Conservation (phyloP, 2,113 vertebrate species). For the Gobiocypris rarus region DNA sequence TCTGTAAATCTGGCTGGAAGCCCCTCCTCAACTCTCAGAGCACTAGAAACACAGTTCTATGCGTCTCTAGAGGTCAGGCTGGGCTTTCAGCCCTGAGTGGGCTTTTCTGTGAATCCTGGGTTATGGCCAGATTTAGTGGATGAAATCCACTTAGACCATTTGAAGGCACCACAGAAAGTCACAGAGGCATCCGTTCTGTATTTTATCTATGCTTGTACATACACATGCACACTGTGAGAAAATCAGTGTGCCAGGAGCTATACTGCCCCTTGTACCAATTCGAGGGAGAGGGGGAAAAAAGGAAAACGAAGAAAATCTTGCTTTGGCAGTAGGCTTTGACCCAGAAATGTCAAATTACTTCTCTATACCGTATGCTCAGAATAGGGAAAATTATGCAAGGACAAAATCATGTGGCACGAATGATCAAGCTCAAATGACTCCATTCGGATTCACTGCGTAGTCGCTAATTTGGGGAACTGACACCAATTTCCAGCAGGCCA, state of each 20-base stretch:
- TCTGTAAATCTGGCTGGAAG: neutral
- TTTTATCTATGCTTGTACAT: conserved; percentile 29
- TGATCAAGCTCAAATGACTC: conserved; percentile 76
- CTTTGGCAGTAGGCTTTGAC: conserved; percentile 64
- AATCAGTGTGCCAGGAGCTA: conserved; percentile 60
- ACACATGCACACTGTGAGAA: conserved; percentile 12
- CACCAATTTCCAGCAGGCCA: conserved; percentile 77
- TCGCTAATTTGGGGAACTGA: conserved; percentile 75
- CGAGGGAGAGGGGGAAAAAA: conserved; percentile 52
- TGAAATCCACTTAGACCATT: conserved; percentile 59
- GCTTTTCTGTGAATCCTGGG: conserved; percentile 56
- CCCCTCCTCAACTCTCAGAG: conserved; percentile 11
- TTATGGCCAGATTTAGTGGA: conserved; percentile 46
- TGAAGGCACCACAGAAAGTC: conserved; percentile 36
- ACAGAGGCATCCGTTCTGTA: conserved; percentile 18
- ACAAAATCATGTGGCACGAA: conserved; percentile 70
- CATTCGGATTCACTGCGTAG: conserved; percentile 73
- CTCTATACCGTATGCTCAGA: conserved; percentile 54
- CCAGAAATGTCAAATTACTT: conserved; percentile 73
- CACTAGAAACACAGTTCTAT: conserved; percentile 34
- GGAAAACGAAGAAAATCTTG: conserved; percentile 54
- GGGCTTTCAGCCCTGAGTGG: conserved; percentile 35
- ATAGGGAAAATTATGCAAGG: conserved; percentile 69
- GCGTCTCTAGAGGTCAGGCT: conserved; percentile 39
- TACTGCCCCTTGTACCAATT: conserved; percentile 66